phyloP scores from a whole-genome alignment of 2,888 invertebrate genomes.

The Rutpela maculata region DNA sequence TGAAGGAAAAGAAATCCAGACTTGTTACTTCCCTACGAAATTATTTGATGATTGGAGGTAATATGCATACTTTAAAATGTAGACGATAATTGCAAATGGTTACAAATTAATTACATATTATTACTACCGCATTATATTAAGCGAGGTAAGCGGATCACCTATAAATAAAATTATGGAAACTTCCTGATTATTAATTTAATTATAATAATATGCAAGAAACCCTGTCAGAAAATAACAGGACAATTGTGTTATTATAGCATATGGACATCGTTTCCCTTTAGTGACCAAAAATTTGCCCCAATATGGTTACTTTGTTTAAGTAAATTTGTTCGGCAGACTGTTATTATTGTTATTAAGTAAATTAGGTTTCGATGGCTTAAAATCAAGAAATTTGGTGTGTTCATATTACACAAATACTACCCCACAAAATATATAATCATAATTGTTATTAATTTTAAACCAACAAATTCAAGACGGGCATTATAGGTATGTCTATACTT shows the following conservation, averaged over 20 bases:
- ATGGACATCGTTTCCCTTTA: conserved; percentile 26
- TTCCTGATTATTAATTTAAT: conserved; percentile 16
- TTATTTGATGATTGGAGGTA: no score
- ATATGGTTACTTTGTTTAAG: neutral
- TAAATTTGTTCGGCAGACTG: neutral
- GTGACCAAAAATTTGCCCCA: neutral
- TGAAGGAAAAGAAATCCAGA: no score
- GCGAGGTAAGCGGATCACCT: neutral
- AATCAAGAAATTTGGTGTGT: neutral
- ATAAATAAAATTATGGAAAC: conserved; percentile 6
- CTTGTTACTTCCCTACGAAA: no score
- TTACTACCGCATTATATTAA: neutral
- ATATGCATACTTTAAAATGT: no score
- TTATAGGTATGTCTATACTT: no score
- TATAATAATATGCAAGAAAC: conserved; percentile 18
- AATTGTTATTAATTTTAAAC: no score
- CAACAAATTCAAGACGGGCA: no score
- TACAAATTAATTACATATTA: neutral
- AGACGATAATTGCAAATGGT: no score
- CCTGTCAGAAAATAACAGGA: conserved; percentile 21
- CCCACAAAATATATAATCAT: no score
- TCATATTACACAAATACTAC: neutral
- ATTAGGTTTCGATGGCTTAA: conserved; percentile 8
- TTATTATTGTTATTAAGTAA: conserved; percentile 23
- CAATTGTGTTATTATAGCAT: conserved; percentile 23